These are phyloP conservation scores for Garrulus glandarius DNA, from an alignment of 2,797 vertebrate species.

Conservation along the genomic window DNA sequence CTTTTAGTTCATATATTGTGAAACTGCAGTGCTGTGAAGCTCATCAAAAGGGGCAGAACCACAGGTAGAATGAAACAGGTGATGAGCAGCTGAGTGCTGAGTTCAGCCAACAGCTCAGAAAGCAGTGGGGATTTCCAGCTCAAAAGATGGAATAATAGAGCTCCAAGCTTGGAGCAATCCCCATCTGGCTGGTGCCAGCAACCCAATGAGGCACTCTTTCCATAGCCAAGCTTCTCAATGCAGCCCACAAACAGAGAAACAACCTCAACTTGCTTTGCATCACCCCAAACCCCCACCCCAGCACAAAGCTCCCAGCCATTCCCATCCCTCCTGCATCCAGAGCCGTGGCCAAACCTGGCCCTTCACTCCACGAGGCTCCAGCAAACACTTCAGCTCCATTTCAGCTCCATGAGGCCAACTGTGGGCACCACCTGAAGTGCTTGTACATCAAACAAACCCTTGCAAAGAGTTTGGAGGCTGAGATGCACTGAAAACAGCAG, in stretches of 20 bases:
- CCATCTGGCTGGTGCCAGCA: not conserved
- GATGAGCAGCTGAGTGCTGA: not conserved
- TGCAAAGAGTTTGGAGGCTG: not conserved
- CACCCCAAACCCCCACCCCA: not conserved
- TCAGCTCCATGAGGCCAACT: not conserved
- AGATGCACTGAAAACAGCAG: not conserved
- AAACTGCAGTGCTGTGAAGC: not conserved
- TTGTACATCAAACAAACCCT: not conserved
- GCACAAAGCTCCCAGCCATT: not conserved
- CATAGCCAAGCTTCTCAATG: not conserved
- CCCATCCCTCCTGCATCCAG: not conserved
- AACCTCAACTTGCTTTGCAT: not conserved
- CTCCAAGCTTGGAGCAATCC: not conserved
- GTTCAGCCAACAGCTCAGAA: not conserved
- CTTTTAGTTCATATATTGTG: not conserved
- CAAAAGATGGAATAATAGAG: not conserved
- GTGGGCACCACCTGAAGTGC: not conserved
- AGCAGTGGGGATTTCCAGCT: not conserved
- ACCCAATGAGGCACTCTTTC: rapidly evolving
- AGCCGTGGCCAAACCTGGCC: not conserved
- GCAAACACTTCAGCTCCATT: not conserved
- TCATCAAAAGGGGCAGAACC: not conserved
- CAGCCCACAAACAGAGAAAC: not conserved
- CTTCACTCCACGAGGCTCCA: not conserved
- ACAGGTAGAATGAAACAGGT: not conserved